Evolutionary conservation across 2,888 invertebrate genomes (phyloP), one percentile per base, ranked within the genome.

Genomic region (Norana najaformis): DNA sequence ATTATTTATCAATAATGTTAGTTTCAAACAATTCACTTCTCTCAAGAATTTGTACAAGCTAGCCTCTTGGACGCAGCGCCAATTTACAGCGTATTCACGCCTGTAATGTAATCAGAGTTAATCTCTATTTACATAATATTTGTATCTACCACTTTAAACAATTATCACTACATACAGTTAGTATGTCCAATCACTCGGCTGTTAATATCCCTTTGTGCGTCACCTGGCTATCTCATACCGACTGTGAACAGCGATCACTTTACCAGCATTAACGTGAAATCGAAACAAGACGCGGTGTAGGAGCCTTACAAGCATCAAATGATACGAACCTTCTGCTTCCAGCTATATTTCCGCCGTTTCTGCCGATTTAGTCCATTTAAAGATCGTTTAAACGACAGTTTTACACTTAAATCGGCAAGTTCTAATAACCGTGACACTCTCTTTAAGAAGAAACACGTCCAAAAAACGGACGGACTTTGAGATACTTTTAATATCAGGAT

Each of bases 251-350:
- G n/a, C n/a, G 69, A 69, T 69, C 69, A 69, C 30, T 69, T 69
- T n/a, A 69, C 69, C 53, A 30, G 69, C 69, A 69, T n/a, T 69
- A 69, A 69, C 69, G 69, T 69, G 69, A 69, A 69, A n/a, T 69
- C 69, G 69, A 69, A 69, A 69, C 69, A 69, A 69, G 30, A 4
- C 30, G 69, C 69, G 69, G 69, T 69, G 8, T 47, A 23, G 1
- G 47, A 53, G 53, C 4, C 69, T n/a, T n/a, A 69, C n/a, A n/a
- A 69, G 69, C 69, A 69, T 69, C 69, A 69, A n/a, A 69, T 69
- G 69, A n/a, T 69, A 69, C 69, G 69, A n/a, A 69, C 69, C 69
- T 69, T 69, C 69, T 69, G n/a, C 69, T 69, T 69, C n/a, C 69
- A 2, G 30, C 69, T n/a, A 5, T 69, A 16, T 69, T 69, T 69